These are phyloP conservation scores for Oeneis ivallda DNA, from an alignment of 2,888 invertebrate genomes.

Conservation along the genomic window DNA sequence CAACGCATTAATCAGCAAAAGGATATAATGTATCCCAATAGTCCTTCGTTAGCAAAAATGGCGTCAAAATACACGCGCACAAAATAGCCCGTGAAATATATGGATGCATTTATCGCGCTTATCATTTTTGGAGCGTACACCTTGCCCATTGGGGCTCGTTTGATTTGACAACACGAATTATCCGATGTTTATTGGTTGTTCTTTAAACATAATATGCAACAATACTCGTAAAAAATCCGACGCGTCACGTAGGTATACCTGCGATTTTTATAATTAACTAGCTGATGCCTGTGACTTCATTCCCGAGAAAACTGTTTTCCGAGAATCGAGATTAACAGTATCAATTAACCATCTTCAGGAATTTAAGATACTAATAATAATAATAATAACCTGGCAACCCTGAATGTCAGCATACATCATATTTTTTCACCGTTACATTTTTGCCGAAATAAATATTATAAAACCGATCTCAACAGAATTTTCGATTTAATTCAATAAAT, in stretches of 20 bases:
- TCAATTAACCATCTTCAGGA: too few relatives aligned
- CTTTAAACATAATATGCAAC: not conserved
- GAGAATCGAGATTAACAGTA: too few relatives aligned
- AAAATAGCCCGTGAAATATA: slow-evolving; percentile 53
- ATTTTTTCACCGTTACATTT: too few relatives aligned
- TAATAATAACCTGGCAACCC: too few relatives aligned
- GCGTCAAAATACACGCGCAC: slow-evolving; percentile 21
- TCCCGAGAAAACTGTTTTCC: too few relatives aligned
- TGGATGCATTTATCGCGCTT: slow-evolving; percentile 56
- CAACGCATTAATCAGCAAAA: slow-evolving; percentile 49
- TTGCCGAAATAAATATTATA: too few relatives aligned
- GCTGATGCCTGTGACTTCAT: not conserved
- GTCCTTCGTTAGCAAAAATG: slow-evolving; percentile 47
- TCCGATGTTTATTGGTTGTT: slow-evolving; percentile 40
- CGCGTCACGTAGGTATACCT: too few relatives aligned
- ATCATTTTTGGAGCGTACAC: slow-evolving; percentile 70
- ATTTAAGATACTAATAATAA: too few relatives aligned
- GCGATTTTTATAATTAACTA: not conserved
- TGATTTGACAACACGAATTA: slow-evolving; percentile 61
- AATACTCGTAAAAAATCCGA: not conserved
- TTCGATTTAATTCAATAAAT: too few relatives aligned
- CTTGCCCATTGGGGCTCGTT: slow-evolving; percentile 60
- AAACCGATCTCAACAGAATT: too few relatives aligned
- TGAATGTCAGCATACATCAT: too few relatives aligned
- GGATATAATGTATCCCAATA: slow-evolving; percentile 61